Evolutionary conservation across 64 coral and sea anemone genomes (phyloP), one percentile per base, ranked within the genome.

Genomic region (Pachyseris speciosa): DNA sequence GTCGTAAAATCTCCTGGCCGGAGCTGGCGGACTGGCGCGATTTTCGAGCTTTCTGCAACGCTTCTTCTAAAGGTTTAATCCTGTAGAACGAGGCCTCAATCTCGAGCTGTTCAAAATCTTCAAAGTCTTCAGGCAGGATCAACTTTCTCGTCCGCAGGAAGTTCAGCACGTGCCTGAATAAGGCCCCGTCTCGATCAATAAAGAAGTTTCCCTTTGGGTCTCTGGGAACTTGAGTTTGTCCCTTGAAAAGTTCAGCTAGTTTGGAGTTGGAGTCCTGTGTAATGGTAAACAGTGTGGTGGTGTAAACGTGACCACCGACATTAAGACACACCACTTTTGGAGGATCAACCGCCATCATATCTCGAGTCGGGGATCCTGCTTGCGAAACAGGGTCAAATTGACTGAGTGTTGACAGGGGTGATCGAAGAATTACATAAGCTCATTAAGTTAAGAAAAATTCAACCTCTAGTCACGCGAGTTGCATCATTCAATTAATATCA

Each of bases 131-230:
- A 0, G 87, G 91, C 12, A 98, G 20, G 34, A 69, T 81, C 12
- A 98, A 69, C 20, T 87, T 98, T 37, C 64, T 49, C 7, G 81
- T 94, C 1, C 95, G 72, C 6, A 98, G 45, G 53, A 94, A 98
- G 19, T 88, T 89, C 1, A 98, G 76, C 9, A 98, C 57, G 40
- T 98, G 33, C 13, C 39, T 43, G 44, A 98, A 98, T 27, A 91
- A 86, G 1, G 39, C 86, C 0, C 95, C 95, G n/a, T 98, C 92
- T 27, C 95, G 43, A 48, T 98, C 95, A 6, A 98, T 94, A 33
- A 98, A 98, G 40, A 51, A 86, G 28, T 89, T 86, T 9, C 95
- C 95, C 22, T 61, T 53, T 29, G 67, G 69, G 43, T 98, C 95
- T 20, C 63, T 77, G 0, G 76, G 50, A 5, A 91, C 52, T 11